Evolutionary conservation across 2,113 vertebrate genomes (phyloP), one percentile per base, ranked within the genome.

Genomic region (Apaloderma vittatum): DNA sequence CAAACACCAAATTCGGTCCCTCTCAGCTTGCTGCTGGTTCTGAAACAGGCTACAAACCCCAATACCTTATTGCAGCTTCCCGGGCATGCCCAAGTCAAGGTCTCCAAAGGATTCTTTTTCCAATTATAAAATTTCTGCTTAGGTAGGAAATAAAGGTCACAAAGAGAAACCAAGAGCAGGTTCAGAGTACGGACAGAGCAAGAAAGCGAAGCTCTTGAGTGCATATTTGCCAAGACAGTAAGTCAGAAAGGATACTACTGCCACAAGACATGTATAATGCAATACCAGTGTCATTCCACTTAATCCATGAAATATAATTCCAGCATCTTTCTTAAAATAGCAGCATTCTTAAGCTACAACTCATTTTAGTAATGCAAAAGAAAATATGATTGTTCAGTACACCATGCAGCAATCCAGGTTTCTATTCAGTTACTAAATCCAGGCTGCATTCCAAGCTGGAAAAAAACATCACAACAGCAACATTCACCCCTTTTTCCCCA

Each of bases 91-190:
- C 54, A 48, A 66, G 27, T 34, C 49, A 66, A 34, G 8, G 30
- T 89, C 37, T 92, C 86, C 37, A 57, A 26, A 4, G 32, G 61
- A 48, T 70, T 88, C 13, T 54, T 85, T 73, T 66, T 76, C 67
- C 67, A 88, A 26, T 54, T 73, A 86, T 20, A 54, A 52, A 32
- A 40, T 63, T 85, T 90, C 66, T 90, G 51, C 68, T 82, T 70
- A 71, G 34, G 46, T 21, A 76, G 59, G 68, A 86, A 93, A 90
- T 45, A 43, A 48, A 66, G 90, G 21, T 88, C 72, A 86, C 57
- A 45, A 77, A 61, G 15, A 24, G 65, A 80, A 90, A 71, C 19
- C 7, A 54, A 83, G 16, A 86, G 36, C 83, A 91, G 71, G 73
- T 24, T 63, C 22, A 77, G 52, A 91, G 32, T 32, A 43, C 75